Evolutionary conservation across 2,113 vertebrate genomes (phyloP).

Genomic region (Probosciger aterrimus): DNA sequence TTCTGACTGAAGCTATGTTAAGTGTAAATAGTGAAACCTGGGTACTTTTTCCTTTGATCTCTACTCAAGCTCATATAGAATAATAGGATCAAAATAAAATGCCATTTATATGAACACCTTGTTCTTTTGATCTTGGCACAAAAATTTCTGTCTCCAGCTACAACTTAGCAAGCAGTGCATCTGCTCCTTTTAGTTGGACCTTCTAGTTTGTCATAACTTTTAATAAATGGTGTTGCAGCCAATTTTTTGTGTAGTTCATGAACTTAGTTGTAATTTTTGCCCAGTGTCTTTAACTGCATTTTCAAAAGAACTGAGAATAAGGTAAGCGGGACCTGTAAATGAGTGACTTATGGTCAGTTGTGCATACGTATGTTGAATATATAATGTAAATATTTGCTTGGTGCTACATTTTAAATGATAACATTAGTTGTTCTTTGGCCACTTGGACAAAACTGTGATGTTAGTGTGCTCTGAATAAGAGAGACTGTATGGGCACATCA

Average conservation of each 20-base stretch:
- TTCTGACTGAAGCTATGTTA: constrained; percentile 66
- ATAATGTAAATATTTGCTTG: background rate
- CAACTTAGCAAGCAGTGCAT: background rate
- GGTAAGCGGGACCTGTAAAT: background rate
- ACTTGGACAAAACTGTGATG: background rate
- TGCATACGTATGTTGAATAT: background rate
- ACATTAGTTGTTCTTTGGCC: background rate
- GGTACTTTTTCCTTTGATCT: constrained; percentile 72
- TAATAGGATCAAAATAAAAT: constrained; percentile 75
- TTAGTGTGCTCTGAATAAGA: background rate
- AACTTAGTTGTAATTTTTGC: background rate
- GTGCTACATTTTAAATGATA: background rate
- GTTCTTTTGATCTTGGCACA: constrained; percentile 74
- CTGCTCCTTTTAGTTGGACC: constrained; percentile 21
- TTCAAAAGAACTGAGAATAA: background rate
- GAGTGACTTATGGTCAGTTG: background rate
- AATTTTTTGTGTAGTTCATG: constrained; percentile 5
- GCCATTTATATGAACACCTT: constrained; percentile 68
- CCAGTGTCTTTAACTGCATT: background rate
- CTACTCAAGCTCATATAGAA: constrained; percentile 61
- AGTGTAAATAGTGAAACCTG: constrained; percentile 73
- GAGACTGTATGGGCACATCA: background rate
- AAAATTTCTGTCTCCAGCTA: constrained; percentile 36
- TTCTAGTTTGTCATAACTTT: constrained; percentile 23
- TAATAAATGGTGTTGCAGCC: constrained; percentile 9